These are phyloP conservation scores for Erythrocercus mccallii DNA, from an alignment of 2,113 vertebrate species.

Conservation along the genomic window DNA sequence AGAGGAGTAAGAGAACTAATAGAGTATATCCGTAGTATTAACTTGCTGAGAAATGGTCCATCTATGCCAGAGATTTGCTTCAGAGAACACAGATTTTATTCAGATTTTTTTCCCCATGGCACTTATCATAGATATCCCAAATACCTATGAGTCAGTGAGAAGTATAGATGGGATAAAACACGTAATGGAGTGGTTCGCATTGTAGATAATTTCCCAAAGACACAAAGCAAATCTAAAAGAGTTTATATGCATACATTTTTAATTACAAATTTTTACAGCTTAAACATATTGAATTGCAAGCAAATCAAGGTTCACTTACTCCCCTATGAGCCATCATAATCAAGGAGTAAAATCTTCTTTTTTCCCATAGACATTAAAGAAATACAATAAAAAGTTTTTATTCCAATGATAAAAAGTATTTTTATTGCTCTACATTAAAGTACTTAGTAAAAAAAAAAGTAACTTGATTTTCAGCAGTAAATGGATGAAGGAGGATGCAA, in stretches of 20 bases:
- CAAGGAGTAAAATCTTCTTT: not conserved
- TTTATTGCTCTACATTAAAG: not conserved
- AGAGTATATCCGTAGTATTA: not conserved
- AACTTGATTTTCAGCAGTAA: not conserved
- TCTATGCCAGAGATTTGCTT: slow-evolving; percentile 14
- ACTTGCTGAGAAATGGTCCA: slow-evolving; percentile 4
- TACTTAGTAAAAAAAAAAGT: not conserved
- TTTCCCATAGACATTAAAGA: not conserved
- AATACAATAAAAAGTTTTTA: not conserved
- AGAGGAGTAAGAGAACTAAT: slow-evolving; percentile 10
- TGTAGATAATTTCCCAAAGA: slow-evolving; percentile 14
- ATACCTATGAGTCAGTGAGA: not conserved
- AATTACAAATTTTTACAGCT: not conserved
- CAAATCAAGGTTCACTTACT: not conserved
- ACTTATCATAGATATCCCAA: not conserved
- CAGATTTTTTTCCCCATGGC: not conserved
- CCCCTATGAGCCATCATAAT: not conserved
- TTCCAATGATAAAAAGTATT: not conserved
- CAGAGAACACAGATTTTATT: not conserved
- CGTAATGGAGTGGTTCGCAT: not conserved
- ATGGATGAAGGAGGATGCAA: not conserved
- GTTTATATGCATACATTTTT: not conserved
- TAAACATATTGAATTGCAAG: not conserved
- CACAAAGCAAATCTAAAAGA: not conserved
- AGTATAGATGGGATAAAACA: not conserved